phyloP scores from a whole-genome alignment of 2,888 invertebrate species.

The Hirtodrosophila histrioides region DNA sequence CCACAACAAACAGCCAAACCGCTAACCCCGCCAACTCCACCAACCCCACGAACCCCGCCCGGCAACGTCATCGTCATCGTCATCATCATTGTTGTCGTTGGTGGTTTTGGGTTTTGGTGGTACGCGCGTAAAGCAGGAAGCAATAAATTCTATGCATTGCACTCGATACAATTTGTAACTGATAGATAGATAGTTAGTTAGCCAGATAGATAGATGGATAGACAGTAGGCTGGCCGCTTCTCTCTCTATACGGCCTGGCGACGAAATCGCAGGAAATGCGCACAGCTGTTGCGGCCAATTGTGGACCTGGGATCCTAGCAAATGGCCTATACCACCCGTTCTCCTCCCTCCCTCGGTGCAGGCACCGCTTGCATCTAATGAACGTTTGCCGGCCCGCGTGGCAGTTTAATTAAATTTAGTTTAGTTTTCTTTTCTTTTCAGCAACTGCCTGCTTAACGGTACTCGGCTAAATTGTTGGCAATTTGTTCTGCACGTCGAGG shows the following conservation, averaged over 20 bases:
- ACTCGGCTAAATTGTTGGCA: constrained; percentile 71
- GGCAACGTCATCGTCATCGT: constrained; percentile 20
- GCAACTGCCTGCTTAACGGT: constrained; percentile 66
- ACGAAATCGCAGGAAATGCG: constrained; percentile 64
- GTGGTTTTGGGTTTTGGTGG: constrained; percentile 12
- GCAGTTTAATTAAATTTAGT: constrained; percentile 70
- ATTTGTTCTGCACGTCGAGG: constrained; percentile 66
- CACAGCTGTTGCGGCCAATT: constrained; percentile 50
- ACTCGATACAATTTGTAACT: constrained; percentile 81
- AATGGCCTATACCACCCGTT: background rate
- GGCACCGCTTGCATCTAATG: constrained; percentile 48
- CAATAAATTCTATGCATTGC: constrained; percentile 82
- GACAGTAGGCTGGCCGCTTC: background rate
- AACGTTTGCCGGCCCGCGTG: constrained; percentile 48
- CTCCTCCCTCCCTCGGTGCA: background rate
- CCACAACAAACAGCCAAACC: constrained; percentile 1
- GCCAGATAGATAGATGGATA: constrained; percentile 16
- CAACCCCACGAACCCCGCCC: no score
- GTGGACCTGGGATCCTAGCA: constrained; percentile 18
- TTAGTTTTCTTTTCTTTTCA: constrained; percentile 19
- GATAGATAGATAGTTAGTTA: constrained; percentile 57
- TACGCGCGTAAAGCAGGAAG: constrained; percentile 74
- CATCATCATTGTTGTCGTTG: constrained; percentile 6
- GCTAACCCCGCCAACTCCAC: no score
- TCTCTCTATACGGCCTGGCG: background rate